These are phyloP conservation scores for Carlito syrichta DNA, from an alignment of 2,113 vertebrate genomes.

Conservation along the genomic window DNA sequence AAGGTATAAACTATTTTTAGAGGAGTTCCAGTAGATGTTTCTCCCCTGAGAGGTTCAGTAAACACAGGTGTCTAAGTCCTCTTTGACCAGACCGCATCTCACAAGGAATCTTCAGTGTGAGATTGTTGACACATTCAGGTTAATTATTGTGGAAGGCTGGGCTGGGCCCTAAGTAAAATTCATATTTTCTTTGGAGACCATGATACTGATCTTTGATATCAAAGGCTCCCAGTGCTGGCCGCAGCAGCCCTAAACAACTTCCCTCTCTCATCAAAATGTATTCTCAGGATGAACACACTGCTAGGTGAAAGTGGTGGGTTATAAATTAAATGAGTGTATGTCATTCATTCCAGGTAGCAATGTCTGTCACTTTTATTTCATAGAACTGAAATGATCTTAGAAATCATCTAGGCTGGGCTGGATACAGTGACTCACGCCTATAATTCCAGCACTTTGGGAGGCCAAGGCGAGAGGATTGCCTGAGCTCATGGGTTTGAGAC, in stretches of 20 bases:
- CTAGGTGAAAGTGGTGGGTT: neutral
- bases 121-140: neutral
- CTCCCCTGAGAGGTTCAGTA: neutral
- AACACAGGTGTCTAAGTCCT: neutral
- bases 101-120: neutral
- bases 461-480: no score
- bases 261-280: neutral
- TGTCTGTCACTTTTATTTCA: neutral
- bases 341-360: neutral
- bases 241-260: neutral
- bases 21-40: neutral
- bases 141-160: neutral
- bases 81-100: neutral
- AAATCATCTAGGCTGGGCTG: conserved; percentile 16
- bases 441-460: no score
- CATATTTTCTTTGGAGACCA: neutral
- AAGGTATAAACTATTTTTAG: neutral
- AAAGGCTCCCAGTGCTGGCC: neutral
- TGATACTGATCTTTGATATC: neutral
- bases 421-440: no score
- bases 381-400: neutral
- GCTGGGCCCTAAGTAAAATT: neutral
- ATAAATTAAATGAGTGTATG: neutral
- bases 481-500: no score
- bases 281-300: neutral